Evolutionary conservation across 2,888 invertebrate genomes (phyloP), one percentile per base, ranked within the genome.

Genomic region (Plagodis pulveraria): DNA sequence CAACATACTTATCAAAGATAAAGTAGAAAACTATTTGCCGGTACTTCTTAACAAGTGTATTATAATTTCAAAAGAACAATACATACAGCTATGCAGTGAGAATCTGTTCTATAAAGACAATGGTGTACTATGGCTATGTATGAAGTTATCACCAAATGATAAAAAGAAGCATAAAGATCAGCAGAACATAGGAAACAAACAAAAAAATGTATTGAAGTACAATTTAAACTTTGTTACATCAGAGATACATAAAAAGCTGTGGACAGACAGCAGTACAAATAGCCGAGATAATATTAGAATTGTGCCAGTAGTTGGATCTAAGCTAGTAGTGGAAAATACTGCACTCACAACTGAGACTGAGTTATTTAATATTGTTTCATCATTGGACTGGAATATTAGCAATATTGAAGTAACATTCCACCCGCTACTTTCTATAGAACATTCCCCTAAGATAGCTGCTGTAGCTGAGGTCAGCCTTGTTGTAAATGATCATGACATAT

Each of bases 101-200:
- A 93, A 93, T 67, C 78, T 93, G 61, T 93, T 91, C 67, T 93
- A 91, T 65, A 68, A 85, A 62, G 93, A 93, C 67, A 86, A 87
- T 73, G 89, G 86, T 50, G 78, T 91, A 6, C 68, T 93, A 32
- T 93, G 93, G 93, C 74, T 91, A 10, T 80, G 81, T 35, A 61
- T 90, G 63, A 90, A 86, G 68, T 66, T 92, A 65, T 70, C 83
- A 40, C 66, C 77, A 50, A 77, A 80, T 36, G 73, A 68, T 42
- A 89, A 80, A 75, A 81, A 64, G 60, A 84, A 79, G 66, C 68
- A 77, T 56, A 78, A 78, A 70, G 67, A 79, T 5, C 78, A 68
- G 35, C 70, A 65, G 56, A 70, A 59, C 55, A 63, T 67, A 38
- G 72, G 62, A 40, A 68, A 66, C 36, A 68, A 66, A 62, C 75